These are phyloP conservation scores for Exocentrus adspersus DNA, from an alignment of 2,888 invertebrate genomes.

Conservation along the genomic window DNA sequence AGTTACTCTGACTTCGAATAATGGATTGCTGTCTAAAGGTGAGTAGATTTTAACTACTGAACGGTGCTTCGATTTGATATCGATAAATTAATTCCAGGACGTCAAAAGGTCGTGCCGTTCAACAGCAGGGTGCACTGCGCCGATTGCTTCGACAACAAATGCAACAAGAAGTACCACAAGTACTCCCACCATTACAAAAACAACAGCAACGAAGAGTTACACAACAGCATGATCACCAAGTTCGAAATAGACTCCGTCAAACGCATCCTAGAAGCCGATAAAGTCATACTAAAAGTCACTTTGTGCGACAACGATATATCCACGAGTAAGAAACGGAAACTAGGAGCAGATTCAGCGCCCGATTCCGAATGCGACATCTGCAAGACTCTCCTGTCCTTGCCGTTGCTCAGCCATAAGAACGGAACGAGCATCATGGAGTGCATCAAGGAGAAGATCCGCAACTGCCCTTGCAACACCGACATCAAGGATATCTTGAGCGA, in stretches of 20 bases:
- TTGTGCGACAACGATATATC: background rate
- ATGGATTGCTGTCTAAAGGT: conserved; percentile 18
- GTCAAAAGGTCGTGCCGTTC: conserved; percentile 18
- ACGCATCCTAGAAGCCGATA: conserved; percentile 17
- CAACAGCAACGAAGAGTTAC: conserved; percentile 14
- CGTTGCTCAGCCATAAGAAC: background rate
- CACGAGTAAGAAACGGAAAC: background rate
- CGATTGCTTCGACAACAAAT: conserved; percentile 18
- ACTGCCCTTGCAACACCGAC: conserved; percentile 14
- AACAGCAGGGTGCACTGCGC: conserved; percentile 19
- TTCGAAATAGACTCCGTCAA: conserved; percentile 22
- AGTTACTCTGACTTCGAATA: conserved; percentile 14
- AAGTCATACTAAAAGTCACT: conserved; percentile 7
- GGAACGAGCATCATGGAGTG: background rate
- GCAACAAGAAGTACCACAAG: conserved; percentile 23
- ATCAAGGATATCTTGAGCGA: conserved; percentile 17
- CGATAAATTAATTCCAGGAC: background rate
- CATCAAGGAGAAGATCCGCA: conserved; percentile 8
- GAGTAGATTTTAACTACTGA: background rate
- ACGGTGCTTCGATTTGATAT: no score
- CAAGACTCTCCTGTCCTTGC: conserved; percentile 7
- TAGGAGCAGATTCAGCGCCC: background rate
- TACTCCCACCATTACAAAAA: conserved; percentile 20
- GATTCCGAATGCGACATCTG: conserved; percentile 15
- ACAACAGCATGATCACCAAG: conserved; percentile 13